Conservation (phyloP, 2,888 invertebrate species). For the Hedychridium roseum region DNA sequence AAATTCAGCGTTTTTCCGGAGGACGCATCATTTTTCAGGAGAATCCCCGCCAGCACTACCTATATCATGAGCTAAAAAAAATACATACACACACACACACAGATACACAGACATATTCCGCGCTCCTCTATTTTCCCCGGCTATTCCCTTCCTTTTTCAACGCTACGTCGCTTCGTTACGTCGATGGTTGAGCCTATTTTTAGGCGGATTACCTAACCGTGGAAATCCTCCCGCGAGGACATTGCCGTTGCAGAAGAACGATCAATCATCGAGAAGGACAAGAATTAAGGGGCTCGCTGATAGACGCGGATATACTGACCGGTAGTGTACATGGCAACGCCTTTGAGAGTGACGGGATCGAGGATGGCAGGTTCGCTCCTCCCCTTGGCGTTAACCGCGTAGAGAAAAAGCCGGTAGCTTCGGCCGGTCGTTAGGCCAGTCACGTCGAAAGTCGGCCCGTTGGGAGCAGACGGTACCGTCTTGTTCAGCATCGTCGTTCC, state of each 20-base stretch:
- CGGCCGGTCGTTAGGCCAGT: conserved; percentile 76
- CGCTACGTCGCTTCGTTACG: too few relatives aligned
- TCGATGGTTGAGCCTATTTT: too few relatives aligned
- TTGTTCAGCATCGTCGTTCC: conserved; percentile 45
- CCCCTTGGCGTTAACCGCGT: conserved; percentile 88
- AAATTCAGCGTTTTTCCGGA: conserved; percentile 26
- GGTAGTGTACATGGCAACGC: conserved; percentile 82
- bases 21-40: conserved; percentile 31
- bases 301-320: conserved; percentile 67
- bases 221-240: too few relatives aligned
- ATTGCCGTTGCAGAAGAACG: too few relatives aligned
- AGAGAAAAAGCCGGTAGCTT: conserved; percentile 82
- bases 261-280: too few relatives aligned
- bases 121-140: too few relatives aligned
- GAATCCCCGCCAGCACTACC: conserved; percentile 10
- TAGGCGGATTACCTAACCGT: too few relatives aligned
- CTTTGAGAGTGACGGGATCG: conserved; percentile 85
- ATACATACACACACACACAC: too few relatives aligned
- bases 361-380: conserved; percentile 83
- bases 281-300: not conserved
- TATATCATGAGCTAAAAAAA: too few relatives aligned
- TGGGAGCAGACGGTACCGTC: conserved; percentile 69
- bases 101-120: too few relatives aligned
- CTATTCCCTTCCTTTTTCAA: too few relatives aligned
- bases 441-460: conserved; percentile 75